Evolutionary conservation across 2,888 invertebrate genomes (phyloP), one percentile per base, ranked within the genome.

Genomic region (Agrochola litura): DNA sequence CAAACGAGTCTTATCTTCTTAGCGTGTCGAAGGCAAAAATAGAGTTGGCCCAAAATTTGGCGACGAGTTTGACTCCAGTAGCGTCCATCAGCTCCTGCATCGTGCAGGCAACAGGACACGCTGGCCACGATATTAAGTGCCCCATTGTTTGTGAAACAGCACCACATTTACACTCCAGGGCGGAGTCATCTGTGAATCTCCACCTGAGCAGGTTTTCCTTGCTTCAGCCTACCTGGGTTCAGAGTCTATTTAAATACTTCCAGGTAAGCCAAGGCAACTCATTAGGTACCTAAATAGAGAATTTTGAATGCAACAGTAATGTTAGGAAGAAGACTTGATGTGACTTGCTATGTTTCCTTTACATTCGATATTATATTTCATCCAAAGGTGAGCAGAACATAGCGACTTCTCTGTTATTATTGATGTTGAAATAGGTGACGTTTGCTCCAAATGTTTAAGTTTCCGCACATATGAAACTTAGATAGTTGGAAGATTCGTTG

Each of bases 371-470:
- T 37, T 37, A 0, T 41, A 52, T 43, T 10, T 41, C 9, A 9
- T 37, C 1, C 14, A 52, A 52, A 69, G 68, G n/a, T 72, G 19
- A 25, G 37, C 37, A n/a, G 49, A 41, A 0, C 19, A 16, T 3
- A 25, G 6, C 30, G 16, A 37, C n/a, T 54, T 52, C 4, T 73
- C 16, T n/a, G 22, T 41, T 41, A 6, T 22, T 22, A 22, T 41
- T 52, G 70, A 43, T 54, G 19, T 69, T 25, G 25, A 25, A 25
- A 19, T 43, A 22, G n/a, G 25, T 43, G 43, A 43, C 6, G 25
- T 14, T 5, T 43, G 2, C 19, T 69, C 25, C 61, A 52, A 54
- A 68, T 68, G 16, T 37, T 67, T 68, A 37, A 68, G n/a, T 68
- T 54, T 37, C 14, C 12, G 30, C 5, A 19, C 0, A 12, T 46